Conservation (phyloP, 2,113 vertebrate genomes). For the Centrocercus urophasianus region DNA sequence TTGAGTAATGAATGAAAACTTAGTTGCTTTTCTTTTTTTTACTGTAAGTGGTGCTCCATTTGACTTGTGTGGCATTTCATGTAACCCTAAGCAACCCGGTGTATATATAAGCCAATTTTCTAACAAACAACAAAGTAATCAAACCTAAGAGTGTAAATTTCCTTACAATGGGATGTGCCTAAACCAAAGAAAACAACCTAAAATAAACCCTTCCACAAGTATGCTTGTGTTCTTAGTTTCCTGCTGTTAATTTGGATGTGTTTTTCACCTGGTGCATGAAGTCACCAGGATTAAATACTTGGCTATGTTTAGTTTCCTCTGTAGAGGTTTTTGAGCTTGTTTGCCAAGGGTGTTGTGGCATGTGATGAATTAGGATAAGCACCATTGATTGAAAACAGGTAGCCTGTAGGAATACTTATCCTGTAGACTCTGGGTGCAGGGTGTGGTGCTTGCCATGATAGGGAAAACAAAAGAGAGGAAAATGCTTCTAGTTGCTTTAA, state of each 20-base stretch:
- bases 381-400: not conserved
- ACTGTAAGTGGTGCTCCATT: not conserved
- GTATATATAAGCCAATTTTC: not conserved
- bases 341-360: not conserved
- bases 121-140: accelerated
- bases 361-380: not conserved
- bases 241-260: not conserved
- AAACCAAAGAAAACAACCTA: no score
- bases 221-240: not conserved
- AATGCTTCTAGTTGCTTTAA: not conserved
- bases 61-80: not conserved
- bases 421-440: not conserved
- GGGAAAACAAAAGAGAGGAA: not conserved
- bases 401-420: not conserved
- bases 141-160: accelerated
- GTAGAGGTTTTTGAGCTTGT: not conserved
- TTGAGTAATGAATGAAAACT: accelerated
- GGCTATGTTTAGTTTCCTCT: not conserved
- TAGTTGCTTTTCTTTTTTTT: not conserved
- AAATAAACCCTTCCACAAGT: not conserved
- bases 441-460: not conserved
- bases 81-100: not conserved
- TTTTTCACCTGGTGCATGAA: not conserved
- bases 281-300: not conserved
- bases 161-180: not conserved